Evolutionary conservation across 2,113 vertebrate genomes (phyloP).

Genomic region (Nettapus auritus): DNA sequence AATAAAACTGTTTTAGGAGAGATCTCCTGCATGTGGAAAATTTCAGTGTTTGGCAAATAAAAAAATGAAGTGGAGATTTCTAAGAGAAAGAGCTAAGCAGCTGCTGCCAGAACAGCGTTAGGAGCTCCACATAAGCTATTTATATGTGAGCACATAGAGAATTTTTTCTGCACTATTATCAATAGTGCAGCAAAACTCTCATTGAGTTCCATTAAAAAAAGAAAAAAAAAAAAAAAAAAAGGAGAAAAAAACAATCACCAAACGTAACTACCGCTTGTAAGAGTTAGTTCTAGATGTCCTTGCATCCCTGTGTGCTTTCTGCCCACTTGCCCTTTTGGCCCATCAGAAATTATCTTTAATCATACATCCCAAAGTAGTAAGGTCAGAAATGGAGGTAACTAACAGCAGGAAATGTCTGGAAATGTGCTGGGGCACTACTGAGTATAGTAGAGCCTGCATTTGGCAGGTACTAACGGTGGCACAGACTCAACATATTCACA

Average conservation of each 20-base stretch:
- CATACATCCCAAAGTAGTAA: not conserved
- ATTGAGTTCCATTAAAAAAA: not conserved
- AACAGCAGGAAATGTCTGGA: not conserved
- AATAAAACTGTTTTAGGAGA: not conserved
- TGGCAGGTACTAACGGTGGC: not conserved
- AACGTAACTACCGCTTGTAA: not conserved
- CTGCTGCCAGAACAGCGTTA: conserved; percentile 28
- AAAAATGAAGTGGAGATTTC: not conserved
- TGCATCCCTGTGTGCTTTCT: fast-evolving
- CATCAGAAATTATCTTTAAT: not conserved
- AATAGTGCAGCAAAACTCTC: not conserved
- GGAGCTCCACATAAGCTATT: not conserved
- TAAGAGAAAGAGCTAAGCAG: not conserved
- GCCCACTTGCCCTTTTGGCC: not conserved
- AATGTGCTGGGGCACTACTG: not conserved
- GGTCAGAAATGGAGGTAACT: not conserved
- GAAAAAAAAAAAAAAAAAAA: not conserved
- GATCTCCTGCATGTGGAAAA: not conserved
- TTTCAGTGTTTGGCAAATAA: not conserved
- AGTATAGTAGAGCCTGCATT: not conserved
- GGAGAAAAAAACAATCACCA: not conserved
- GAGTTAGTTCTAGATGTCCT: not conserved
- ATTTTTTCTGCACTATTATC: not conserved
- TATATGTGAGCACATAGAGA: not conserved
- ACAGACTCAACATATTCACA: not conserved